Evolutionary conservation across 2,113 vertebrate species (phyloP).

Genomic region (Coracopsis vasa): DNA sequence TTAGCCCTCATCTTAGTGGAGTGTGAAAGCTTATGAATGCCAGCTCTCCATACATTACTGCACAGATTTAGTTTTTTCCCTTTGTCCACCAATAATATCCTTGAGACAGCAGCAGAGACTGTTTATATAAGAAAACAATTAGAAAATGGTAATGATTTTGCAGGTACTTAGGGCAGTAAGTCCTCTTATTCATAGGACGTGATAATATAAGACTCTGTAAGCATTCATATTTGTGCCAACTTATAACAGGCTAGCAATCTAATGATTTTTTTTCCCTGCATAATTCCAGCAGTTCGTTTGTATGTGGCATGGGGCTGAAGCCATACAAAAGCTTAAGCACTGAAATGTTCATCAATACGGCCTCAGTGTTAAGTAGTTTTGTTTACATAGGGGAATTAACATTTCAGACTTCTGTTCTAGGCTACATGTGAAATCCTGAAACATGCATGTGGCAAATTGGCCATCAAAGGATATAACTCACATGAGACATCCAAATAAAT

Average conservation of each 20-base stretch:
- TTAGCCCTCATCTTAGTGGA: neutral
- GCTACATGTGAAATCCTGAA: neutral
- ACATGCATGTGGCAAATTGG: neutral
- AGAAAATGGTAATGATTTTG: neutral
- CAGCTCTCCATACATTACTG: neutral
- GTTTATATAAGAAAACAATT: neutral
- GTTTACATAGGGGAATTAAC: neutral
- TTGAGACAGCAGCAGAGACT: neutral
- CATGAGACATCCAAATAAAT: neutral
- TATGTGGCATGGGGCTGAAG: neutral
- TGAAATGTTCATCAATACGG: neutral
- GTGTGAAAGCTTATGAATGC: neutral
- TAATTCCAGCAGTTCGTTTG: neutral
- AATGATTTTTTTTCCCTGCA: neutral
- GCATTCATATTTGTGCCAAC: neutral
- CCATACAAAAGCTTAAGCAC: neutral
- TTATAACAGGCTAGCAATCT: neutral
- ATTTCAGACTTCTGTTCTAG: neutral
- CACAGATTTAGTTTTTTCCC: neutral
- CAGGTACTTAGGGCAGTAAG: neutral
- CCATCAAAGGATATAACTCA: neutral
- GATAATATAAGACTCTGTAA: neutral
- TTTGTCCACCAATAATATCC: neutral
- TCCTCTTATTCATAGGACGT: neutral
- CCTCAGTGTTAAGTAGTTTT: neutral